Percentiles rank a stretch among this genome's conserved stretches.
phyloP scores from a whole-genome alignment of 2,113 vertebrate species.

The Misgurnus mizolepis region DNA sequence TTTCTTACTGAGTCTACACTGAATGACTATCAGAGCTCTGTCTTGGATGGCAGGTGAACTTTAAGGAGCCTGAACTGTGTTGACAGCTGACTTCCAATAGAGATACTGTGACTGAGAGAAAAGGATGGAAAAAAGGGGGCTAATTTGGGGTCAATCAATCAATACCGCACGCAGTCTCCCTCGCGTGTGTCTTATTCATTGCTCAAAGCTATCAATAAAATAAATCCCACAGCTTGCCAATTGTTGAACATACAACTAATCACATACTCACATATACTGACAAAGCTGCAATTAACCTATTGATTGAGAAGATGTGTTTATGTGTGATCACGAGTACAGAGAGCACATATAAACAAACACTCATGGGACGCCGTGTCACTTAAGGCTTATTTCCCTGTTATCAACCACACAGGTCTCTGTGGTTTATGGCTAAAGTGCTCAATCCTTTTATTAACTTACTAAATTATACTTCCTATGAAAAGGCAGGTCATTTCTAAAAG shows the following conservation, averaged over 20 bases:
- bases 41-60: constrained; percentile 30
- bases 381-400: neutral
- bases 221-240: constrained; percentile 77
- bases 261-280: constrained; percentile 78
- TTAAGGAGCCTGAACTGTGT: constrained; percentile 19
- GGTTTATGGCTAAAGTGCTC: neutral
- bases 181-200: constrained; percentile 77
- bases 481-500: no score
- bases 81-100: constrained; percentile 35
- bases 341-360: constrained; percentile 29
- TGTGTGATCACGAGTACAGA: constrained; percentile 32
- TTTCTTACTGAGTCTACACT: constrained; percentile 1
- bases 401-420: neutral
- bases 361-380: constrained; percentile 21
- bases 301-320: constrained; percentile 68
- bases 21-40: constrained; percentile 18
- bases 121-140: constrained; percentile 61
- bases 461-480: no score
- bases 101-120: constrained; percentile 42
- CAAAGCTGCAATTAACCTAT: constrained; percentile 80
- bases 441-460: neutral
- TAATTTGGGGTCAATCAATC: constrained; percentile 86
- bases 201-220: constrained; percentile 80
- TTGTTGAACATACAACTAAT: constrained; percentile 83
- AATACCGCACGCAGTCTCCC: constrained; percentile 63